Evolutionary conservation across 2,113 vertebrate species (phyloP), one percentile per base, ranked within the genome.

Genomic region (Mixornis gularis): DNA sequence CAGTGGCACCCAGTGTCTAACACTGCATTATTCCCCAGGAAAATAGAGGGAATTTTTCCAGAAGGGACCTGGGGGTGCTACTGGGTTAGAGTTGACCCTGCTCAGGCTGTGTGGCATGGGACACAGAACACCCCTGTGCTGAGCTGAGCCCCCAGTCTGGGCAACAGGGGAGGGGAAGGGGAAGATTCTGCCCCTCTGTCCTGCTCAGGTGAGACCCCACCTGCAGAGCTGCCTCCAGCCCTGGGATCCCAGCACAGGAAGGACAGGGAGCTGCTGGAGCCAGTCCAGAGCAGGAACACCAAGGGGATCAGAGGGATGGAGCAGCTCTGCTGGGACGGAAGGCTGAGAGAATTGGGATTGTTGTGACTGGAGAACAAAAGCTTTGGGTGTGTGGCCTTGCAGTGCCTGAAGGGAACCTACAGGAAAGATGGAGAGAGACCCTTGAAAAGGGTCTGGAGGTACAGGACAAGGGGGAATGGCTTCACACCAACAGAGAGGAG

Each of bases 41-140:
- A 77, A 90, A 80, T 1, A 34, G 9, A n/a, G 21, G 8, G 12
- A 43, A 65, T 72, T 44, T 34, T 83, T 36, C 21, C 27, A 7
- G 18, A 25, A 38, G 18, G 7, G 25, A 40, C 13, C 24, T 56
- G 19, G 12, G 41, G 34, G 8, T 79, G 58, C 41, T 9, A 12
- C 49, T 64, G 41, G 17, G 5, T n/a, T n/a, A 49, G 30, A 64
- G 38, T 17, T 34, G 41, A 5, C 17, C 40, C 29, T 62, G n/a
- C 19, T 24, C 7, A 0, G 0, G 32, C 22, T 1, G 1, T 6
- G 15, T 27, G 46, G 1, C 6, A 3, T 24, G 25, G 48, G 48
- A 26, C 25, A 49, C 24, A 49, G 48, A 49, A 49, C 48, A 49
- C 8, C 7, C 7, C 48, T 49, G 40, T 17, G 41, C 49, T 79